These are phyloP conservation scores for Plotosus lineatus DNA, from an alignment of 2,113 vertebrate genomes.

Conservation along the genomic window DNA sequence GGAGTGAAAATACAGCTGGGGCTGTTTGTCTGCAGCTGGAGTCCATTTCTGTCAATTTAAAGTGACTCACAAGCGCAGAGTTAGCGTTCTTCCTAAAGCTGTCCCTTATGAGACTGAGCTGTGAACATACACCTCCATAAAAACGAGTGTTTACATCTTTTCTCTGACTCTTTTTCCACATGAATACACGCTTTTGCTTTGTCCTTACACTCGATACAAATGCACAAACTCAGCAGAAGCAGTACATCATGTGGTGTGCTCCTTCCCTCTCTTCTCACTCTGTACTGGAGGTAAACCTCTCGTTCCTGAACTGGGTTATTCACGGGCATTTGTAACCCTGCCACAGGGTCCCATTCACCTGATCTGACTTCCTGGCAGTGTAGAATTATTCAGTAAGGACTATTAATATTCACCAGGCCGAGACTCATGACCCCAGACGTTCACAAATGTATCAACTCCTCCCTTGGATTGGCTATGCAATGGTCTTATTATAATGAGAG, in stretches of 20 bases:
- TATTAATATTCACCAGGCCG: constrained; percentile 72
- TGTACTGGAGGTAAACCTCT: constrained; percentile 23
- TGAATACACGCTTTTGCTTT: constrained; percentile 18
- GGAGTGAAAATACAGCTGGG: constrained; percentile 45
- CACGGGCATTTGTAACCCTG: constrained; percentile 21
- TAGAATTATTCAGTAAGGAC: constrained; percentile 63
- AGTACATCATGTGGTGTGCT: neutral
- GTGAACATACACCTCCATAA: constrained; percentile 10
- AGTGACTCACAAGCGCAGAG: constrained; percentile 45
- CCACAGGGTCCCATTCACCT: constrained; percentile 42
- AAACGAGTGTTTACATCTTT: constrained; percentile 34
- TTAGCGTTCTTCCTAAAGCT: constrained; percentile 57
- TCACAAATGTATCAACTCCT: constrained; percentile 13
- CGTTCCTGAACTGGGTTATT: constrained; percentile 47
- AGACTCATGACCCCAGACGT: constrained; percentile 53
- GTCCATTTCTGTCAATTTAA: constrained; percentile 53
- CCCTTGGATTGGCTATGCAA: constrained; percentile 50
- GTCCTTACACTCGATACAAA: constrained; percentile 20
- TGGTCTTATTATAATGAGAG: constrained; percentile 67
- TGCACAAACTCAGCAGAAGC: constrained; percentile 34
- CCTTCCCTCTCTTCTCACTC: neutral
- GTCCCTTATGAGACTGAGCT: constrained; percentile 43
- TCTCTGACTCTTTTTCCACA: constrained; percentile 16
- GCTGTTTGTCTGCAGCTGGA: constrained; percentile 57
- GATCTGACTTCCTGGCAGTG: constrained; percentile 54